Evolutionary conservation across 1,140 invertebrate species (phyloP).

Genomic region (Pristionchus pacificus): DNA sequence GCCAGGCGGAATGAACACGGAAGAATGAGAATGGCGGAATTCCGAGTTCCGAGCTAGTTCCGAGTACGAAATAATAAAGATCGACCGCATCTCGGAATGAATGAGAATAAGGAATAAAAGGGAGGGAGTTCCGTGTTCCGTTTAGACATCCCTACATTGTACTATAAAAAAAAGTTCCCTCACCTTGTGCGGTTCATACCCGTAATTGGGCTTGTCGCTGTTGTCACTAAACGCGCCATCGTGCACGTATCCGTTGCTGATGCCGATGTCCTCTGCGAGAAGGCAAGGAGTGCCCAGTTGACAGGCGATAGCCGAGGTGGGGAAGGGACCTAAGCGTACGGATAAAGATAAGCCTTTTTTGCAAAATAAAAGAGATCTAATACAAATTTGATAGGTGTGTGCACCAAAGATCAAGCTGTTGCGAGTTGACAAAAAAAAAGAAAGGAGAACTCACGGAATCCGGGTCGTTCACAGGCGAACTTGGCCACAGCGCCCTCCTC

Average conservation of each 20-base stretch:
- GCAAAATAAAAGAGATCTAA: too few relatives aligned
- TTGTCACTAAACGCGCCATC: slow-evolving; percentile 93
- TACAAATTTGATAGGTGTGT: too few relatives aligned
- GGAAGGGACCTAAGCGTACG: slow-evolving; percentile 71
- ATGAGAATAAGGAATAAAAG: too few relatives aligned
- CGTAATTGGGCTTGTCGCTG: slow-evolving; percentile 61
- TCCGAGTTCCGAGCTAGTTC: too few relatives aligned
- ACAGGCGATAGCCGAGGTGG: slow-evolving; percentile 81
- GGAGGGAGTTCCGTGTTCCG: too few relatives aligned
- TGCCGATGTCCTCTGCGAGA: slow-evolving; percentile 81
- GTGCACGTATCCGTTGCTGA: slow-evolving; percentile 83
- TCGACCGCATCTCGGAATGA: too few relatives aligned
- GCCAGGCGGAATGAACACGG: too few relatives aligned
- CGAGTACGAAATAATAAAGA: too few relatives aligned
- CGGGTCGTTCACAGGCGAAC: slow-evolving; percentile 81
- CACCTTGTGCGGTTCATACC: slow-evolving; percentile 54
- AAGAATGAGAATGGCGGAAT: too few relatives aligned
- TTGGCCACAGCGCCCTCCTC: slow-evolving; percentile 83
- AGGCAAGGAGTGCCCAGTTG: slow-evolving; percentile 85
- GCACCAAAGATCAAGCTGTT: too few relatives aligned
- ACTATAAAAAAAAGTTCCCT: background rate
- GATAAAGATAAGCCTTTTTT: too few relatives aligned
- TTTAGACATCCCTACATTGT: too few relatives aligned
- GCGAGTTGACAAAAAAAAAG: background rate
- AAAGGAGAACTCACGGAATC: slow-evolving; percentile 53